These are phyloP conservation scores for Netelia melanura DNA, from an alignment of 2,888 invertebrate genomes.

Conservation along the genomic window DNA sequence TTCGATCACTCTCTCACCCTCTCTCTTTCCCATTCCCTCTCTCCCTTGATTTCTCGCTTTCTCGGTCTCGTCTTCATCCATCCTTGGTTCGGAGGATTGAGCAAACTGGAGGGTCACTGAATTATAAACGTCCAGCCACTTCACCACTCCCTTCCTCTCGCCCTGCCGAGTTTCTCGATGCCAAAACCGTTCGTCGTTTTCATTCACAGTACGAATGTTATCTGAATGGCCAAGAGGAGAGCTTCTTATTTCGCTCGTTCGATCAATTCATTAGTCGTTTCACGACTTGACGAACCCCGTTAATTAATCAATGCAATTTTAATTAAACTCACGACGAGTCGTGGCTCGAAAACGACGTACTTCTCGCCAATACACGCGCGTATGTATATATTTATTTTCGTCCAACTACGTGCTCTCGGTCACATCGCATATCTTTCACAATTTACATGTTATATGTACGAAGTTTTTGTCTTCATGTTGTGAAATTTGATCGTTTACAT, in stretches of 20 bases:
- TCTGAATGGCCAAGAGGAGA: not conserved
- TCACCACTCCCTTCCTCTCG: slow-evolving; percentile 18
- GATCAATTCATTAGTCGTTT: slow-evolving; percentile 35
- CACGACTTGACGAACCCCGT: not conserved
- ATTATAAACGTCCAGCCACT: slow-evolving; percentile 46
- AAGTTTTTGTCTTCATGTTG: too few relatives aligned
- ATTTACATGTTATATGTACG: too few relatives aligned
- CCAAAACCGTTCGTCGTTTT: slow-evolving; percentile 29
- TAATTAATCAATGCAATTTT: not conserved
- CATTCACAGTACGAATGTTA: slow-evolving; percentile 39
- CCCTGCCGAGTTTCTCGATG: slow-evolving; percentile 2
- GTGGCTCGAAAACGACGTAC: not conserved
- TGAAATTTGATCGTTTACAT: too few relatives aligned
- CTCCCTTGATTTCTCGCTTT: not conserved
- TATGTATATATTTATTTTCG: too few relatives aligned
- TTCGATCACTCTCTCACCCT: slow-evolving; percentile 23
- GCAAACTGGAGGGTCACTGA: slow-evolving; percentile 42
- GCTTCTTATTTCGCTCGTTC: slow-evolving; percentile 15
- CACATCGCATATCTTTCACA: too few relatives aligned
- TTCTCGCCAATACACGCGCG: not conserved
- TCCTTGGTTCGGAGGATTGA: slow-evolving; percentile 19
- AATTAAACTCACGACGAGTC: not conserved
- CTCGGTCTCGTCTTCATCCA: not conserved
- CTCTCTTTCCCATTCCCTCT: not conserved
- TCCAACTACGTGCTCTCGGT: too few relatives aligned